Evolutionary conservation across 2,797 vertebrate genomes (phyloP), one percentile per base, ranked within the genome.

Genomic region (Muscicapa comitata): DNA sequence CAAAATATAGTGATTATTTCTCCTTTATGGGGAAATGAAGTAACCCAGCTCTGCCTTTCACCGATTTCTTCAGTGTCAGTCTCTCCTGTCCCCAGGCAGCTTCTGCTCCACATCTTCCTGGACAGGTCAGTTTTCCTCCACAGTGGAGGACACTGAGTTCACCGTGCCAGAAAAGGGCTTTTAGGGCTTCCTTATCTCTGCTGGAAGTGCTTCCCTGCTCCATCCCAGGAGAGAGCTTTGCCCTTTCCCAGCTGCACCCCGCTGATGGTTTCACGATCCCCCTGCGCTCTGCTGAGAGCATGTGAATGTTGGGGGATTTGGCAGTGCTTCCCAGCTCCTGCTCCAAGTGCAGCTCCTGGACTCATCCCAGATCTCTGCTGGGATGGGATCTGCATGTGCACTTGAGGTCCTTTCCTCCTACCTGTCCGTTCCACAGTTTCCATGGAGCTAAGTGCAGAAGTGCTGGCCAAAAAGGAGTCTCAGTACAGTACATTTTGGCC

Each of bases 261-360:
- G 6, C 55, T 53, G 91, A 80, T 50, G 89, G 87, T 87, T 96
- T 89, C 89, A 67, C 0, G 40, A 87, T 89, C 75, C 81, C 82
- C 53, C 93, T 42, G 91, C 0, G 2, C 71, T 73, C 81, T 3
- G 37, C 94, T 65, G 57, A 85, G 91, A 47, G 5, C 1, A 71
- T 67, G 84, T 14, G 78, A 87, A 63, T 87, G 23, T 1, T 77
- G 89, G 79, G 84, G 95, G 96, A 94, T 93, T 96, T 96, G 96
- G 96, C 96, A 95, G 68, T 0, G 31, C 45, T 94, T 43, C 51
- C 48, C 10, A 4, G 84, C 74, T 94, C 33, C 89, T 91, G 87
- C 45, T 74, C 95, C 94, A 93, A 94, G 78, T 6, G 61, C 87
- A 89, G 80, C 25, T 48, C 71, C 88, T 94, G 96, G 96, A 89